Conservation (phyloP, 2,113 vertebrate species). For the Archocentrus centrarchus region DNA sequence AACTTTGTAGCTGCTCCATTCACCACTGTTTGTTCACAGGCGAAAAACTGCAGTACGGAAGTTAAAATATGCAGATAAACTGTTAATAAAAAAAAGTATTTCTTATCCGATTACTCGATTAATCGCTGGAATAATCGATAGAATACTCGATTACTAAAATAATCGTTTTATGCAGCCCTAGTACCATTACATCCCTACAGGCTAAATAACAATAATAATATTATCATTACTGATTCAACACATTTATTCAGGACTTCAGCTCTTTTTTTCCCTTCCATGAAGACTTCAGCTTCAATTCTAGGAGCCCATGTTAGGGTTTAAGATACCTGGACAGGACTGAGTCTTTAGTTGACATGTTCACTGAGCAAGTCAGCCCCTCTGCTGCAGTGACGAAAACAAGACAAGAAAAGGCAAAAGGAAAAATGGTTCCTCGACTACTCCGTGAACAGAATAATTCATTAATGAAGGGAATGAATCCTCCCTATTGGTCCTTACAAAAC, state of each 20-base stretch:
- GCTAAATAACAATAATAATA: not conserved
- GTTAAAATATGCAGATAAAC: too few relatives aligned
- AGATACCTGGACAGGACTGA: not conserved
- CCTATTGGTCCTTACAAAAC: not conserved
- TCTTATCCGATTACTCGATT: too few relatives aligned
- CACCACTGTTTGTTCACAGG: too few relatives aligned
- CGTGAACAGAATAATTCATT: not conserved
- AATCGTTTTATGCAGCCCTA: too few relatives aligned
- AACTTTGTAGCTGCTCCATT: too few relatives aligned
- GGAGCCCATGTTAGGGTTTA: not conserved
- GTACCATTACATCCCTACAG: too few relatives aligned
- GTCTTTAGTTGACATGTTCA: not conserved
- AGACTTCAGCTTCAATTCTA: not conserved
- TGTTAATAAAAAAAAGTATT: too few relatives aligned
- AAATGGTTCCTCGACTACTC: not conserved
- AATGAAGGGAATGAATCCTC: not conserved
- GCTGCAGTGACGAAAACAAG: not conserved
- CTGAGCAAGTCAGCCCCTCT: not conserved
- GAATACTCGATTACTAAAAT: too few relatives aligned
- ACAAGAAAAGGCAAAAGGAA: not conserved
- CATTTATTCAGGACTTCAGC: not conserved
- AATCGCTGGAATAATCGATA: too few relatives aligned
- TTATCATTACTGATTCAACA: not conserved
- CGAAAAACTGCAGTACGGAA: too few relatives aligned
- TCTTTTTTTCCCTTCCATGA: not conserved